A percentile compares a stretch with the other conserved stretches of the same genome.
Conservation (phyloP, 2,888 invertebrate genomes). For the Yponomeuta cagnagella region DNA sequence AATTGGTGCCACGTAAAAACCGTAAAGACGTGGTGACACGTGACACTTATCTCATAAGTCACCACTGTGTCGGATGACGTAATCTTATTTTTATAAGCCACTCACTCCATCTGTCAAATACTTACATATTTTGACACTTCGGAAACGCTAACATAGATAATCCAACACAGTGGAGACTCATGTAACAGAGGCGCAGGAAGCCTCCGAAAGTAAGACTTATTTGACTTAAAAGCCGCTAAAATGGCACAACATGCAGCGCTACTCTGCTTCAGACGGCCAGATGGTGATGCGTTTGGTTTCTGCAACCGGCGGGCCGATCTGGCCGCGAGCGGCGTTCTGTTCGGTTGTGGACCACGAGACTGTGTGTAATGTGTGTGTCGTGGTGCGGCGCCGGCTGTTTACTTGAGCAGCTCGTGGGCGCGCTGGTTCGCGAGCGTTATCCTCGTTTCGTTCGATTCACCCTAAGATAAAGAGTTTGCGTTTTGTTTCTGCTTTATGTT, state of each 20-base stretch:
- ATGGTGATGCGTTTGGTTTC: slow-evolving; percentile 7
- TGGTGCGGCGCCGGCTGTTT: slow-evolving; percentile 66
- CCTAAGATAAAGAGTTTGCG: slow-evolving; percentile 67
- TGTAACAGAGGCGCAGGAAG: neutral
- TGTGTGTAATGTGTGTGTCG: slow-evolving; percentile 35
- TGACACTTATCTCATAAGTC: too few species aligned
- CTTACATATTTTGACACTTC: too few species aligned
- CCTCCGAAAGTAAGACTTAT: neutral
- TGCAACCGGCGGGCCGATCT: slow-evolving; percentile 22
- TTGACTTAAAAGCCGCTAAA: neutral
- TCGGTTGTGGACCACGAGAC: slow-evolving; percentile 52
- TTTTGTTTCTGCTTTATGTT: slow-evolving; percentile 41
- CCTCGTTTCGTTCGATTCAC: slow-evolving; percentile 95
- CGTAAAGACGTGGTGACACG: too few species aligned
- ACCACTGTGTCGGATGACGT: too few species aligned
- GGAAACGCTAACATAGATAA: too few species aligned
- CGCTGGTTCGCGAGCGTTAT: slow-evolving; percentile 98
- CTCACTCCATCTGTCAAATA: too few species aligned
- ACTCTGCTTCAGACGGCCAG: neutral
- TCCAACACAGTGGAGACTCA: too few species aligned
- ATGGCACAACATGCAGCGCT: neutral
- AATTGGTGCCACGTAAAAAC: too few species aligned
- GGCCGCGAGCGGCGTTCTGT: slow-evolving; percentile 11
- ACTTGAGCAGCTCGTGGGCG: slow-evolving; percentile 96
- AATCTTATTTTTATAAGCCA: too few species aligned